These are phyloP conservation scores for Corythaixoides concolor DNA, from an alignment of 2,113 vertebrate species.

Conservation along the genomic window DNA sequence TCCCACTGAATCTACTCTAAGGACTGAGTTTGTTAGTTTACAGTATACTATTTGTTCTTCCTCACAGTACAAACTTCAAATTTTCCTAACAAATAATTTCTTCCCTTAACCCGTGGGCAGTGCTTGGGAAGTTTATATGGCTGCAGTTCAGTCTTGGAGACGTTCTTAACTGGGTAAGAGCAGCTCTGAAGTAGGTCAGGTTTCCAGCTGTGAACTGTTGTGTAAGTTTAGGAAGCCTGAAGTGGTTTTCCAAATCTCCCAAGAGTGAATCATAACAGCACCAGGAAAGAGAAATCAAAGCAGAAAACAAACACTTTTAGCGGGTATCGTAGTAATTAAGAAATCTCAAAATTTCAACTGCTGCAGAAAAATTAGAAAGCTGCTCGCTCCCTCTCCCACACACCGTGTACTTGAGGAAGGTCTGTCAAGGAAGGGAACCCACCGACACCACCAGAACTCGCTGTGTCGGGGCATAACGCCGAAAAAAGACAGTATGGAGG, in stretches of 20 bases:
- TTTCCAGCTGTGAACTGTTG: neutral
- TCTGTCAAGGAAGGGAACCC: neutral
- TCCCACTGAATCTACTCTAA: neutral
- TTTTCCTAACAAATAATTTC: neutral
- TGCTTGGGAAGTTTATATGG: neutral
- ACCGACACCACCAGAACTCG: accelerated
- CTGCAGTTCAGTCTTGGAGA: neutral
- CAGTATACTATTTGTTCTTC: neutral
- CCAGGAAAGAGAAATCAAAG: neutral
- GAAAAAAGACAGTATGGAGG: neutral
- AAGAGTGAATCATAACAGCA: slow-evolving; percentile 22
- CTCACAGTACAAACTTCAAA: neutral
- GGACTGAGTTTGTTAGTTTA: neutral
- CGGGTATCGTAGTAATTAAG: neutral
- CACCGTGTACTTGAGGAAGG: accelerated
- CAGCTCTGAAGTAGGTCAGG: slow-evolving; percentile 11
- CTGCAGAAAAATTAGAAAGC: neutral
- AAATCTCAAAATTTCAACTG: neutral
- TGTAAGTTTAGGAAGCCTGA: neutral
- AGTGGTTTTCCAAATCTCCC: neutral
- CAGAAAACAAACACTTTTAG: neutral
- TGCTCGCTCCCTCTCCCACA: neutral
- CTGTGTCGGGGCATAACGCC: accelerated
- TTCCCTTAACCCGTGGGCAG: neutral
- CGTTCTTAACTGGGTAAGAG: neutral